Evolutionary conservation across 2,888 invertebrate genomes (phyloP).

Genomic region (Dysmachus trigonus): DNA sequence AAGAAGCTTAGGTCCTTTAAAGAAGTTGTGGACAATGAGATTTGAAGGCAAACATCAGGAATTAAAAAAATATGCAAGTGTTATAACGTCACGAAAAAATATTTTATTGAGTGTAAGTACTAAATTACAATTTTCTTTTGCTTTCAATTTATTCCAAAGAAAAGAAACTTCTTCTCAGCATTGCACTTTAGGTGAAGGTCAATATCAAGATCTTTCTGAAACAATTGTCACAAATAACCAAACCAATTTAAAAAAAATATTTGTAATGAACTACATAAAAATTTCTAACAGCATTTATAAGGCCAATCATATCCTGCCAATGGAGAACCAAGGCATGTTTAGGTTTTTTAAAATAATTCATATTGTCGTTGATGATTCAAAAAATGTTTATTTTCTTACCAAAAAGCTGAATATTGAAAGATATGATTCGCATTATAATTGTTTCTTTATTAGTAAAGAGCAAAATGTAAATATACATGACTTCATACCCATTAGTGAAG

Average conservation of each 20-base stretch:
- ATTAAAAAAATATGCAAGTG: slow-evolving; percentile 49
- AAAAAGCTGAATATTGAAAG: background rate
- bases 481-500: background rate
- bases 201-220: background rate
- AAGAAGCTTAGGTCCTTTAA: slow-evolving; percentile 50
- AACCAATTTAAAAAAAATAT: too few species aligned
- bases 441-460: background rate
- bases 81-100: slow-evolving; percentile 47
- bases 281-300: too few species aligned
- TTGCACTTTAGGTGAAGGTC: background rate
- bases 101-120: slow-evolving; percentile 46
- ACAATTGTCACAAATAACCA: too few species aligned
- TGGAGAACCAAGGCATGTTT: background rate
- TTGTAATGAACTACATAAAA: too few species aligned
- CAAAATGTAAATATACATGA: background rate
- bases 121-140: slow-evolving; percentile 15
- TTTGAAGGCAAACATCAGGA: slow-evolving; percentile 53
- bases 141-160: too few species aligned
- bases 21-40: slow-evolving; percentile 50
- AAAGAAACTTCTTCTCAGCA: too few species aligned
- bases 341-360: background rate
- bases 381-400: background rate
- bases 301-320: too few species aligned
- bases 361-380: background rate
- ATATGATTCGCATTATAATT: background rate